These are phyloP conservation scores for Plutomurus gul DNA, from an alignment of 1,140 invertebrate species.

Conservation along the genomic window DNA sequence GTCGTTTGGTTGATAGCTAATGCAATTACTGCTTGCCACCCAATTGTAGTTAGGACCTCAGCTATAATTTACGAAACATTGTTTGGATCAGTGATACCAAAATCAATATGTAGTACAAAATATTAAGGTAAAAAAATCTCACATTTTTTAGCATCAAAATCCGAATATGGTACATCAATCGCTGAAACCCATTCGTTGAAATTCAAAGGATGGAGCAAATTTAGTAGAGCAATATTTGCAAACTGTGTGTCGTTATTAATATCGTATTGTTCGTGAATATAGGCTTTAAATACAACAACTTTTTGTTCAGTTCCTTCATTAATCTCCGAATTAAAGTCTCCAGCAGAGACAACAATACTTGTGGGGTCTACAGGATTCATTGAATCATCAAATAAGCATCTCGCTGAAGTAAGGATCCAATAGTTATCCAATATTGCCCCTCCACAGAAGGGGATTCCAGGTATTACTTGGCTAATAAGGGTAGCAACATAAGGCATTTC, in stretches of 20 bases:
- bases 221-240: background rate
- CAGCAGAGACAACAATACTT: background rate
- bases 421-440: background rate
- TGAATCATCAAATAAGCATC: background rate
- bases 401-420: background rate
- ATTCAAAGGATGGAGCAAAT: background rate
- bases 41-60: too few species aligned
- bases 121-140: background rate
- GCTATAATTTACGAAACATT: too few species aligned
- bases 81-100: background rate
- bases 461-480: background rate
- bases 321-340: background rate
- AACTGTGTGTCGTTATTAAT: background rate
- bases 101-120: background rate
- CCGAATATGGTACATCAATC: background rate
- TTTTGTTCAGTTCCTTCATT: background rate
- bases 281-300: background rate
- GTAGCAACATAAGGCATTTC: background rate
- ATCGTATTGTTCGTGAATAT: background rate
- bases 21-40: too few species aligned
- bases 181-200: background rate
- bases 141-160: background rate
- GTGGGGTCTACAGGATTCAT: background rate
- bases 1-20: too few species aligned
- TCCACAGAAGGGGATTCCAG: background rate